phyloP scores from a whole-genome alignment of 1,140 invertebrate genomes.

The Cyphomyrmex costatus region DNA sequence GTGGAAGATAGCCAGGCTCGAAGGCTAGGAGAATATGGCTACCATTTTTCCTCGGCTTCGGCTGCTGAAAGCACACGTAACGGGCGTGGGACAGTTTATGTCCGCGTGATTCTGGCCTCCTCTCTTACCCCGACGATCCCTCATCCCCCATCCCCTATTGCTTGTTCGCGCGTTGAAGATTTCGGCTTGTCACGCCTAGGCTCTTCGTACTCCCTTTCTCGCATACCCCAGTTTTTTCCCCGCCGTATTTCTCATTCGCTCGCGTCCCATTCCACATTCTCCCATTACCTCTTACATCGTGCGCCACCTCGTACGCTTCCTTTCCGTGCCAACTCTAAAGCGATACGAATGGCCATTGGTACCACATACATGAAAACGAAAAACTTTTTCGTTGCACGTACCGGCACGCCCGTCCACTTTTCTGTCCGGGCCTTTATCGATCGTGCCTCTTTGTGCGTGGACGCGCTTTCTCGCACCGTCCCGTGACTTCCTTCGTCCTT shows the following conservation, averaged over 20 bases:
- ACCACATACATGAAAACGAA: constrained; percentile 64
- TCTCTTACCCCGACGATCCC: background rate
- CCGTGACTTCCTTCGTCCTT: constrained; percentile 16
- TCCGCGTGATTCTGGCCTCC: constrained; percentile 68
- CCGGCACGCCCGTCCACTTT: constrained; percentile 24
- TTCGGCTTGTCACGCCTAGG: constrained; percentile 69
- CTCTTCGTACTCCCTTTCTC: constrained; percentile 21
- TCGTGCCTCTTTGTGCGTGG: constrained; percentile 44
- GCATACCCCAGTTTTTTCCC: background rate
- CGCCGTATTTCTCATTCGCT: constrained; percentile 37
- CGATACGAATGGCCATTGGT: constrained; percentile 66
- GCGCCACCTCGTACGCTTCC: background rate
- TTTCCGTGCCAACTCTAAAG: constrained; percentile 69
- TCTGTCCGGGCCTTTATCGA: constrained; percentile 60
- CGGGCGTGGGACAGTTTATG: constrained; percentile 74
- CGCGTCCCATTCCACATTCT: background rate
- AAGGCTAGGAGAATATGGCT: constrained; percentile 71
- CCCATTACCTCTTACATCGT: constrained; percentile 22
- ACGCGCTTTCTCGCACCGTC: constrained; percentile 39
- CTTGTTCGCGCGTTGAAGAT: constrained; percentile 61
- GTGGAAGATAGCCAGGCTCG: constrained; percentile 73
- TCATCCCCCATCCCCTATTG: background rate
- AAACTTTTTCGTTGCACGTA: constrained; percentile 55
- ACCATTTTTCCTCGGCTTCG: constrained; percentile 75
- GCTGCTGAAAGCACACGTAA: constrained; percentile 74